Conservation (phyloP, 2,797 vertebrate genomes). For the Pantherophis vulpinus region DNA sequence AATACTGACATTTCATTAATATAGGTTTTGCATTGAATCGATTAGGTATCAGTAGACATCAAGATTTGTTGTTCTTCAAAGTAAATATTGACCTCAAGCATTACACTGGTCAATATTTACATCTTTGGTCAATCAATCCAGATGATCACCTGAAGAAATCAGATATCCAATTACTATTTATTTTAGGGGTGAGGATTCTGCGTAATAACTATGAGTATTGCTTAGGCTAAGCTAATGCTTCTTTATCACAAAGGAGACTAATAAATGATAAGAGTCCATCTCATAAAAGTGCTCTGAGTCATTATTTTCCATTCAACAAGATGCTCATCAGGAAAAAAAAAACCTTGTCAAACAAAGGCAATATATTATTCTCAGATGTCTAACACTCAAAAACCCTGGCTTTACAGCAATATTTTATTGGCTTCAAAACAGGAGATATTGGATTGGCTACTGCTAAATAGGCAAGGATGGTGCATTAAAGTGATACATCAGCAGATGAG, state of each 20-base stretch:
- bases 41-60: conserved; percentile 25
- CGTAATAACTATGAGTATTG: not conserved
- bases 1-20: conserved; percentile 3
- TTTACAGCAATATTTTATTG: not conserved
- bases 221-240: conserved; percentile 4
- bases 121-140: conserved; percentile 36
- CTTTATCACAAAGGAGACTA: not conserved
- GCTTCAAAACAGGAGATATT: not conserved
- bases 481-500: not conserved
- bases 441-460: not conserved
- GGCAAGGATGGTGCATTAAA: not conserved
- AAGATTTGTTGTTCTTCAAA: conserved; percentile 37
- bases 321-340: not conserved
- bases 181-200: not conserved
- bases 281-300: conserved; percentile 10
- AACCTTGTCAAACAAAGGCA: conserved; percentile 10
- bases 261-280: not conserved
- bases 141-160: conserved; percentile 33
- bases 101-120: conserved; percentile 38
- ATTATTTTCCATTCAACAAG: conserved; percentile 6
- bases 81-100: conserved; percentile 33
- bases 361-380: not conserved
- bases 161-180: conserved; percentile 41
- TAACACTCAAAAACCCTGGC: not conserved
- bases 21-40: conserved; percentile 23